Evolutionary conservation across 2,113 vertebrate genomes (phyloP).

Genomic region (Pollachius pollachius): DNA sequence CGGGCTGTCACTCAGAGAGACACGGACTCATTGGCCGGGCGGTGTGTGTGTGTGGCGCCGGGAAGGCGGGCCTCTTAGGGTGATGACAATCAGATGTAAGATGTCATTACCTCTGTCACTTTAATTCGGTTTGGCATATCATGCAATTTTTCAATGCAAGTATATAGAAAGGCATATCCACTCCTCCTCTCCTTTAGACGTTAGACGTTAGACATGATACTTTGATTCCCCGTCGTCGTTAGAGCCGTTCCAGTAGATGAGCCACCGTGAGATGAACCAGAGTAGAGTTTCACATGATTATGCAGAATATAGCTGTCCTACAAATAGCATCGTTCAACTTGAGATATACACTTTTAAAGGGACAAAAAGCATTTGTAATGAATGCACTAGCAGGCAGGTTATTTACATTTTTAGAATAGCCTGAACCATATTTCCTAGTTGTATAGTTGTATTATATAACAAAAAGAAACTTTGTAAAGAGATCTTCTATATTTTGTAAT

Average conservation of each 20-base stretch:
- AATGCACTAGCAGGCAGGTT: conserved; percentile 92
- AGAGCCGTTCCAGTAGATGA: conserved; percentile 53
- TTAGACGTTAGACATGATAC: conserved; percentile 31
- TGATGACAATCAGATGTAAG: conserved; percentile 85
- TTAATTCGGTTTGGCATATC: conserved; percentile 84
- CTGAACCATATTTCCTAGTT: conserved; percentile 87
- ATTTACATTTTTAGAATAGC: conserved; percentile 84
- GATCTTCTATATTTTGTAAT: conserved; percentile 99
- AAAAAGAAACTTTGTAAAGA: conserved; percentile 93
- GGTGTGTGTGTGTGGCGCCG: conserved; percentile 45
- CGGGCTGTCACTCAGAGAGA: conserved; percentile 39
- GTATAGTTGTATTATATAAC: conserved; percentile 95
- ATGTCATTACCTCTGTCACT: conserved; percentile 90
- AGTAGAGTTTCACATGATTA: conserved; percentile 61
- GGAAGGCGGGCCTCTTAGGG: conserved; percentile 58
- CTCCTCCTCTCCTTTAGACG: conserved; percentile 31
- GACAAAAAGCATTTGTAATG: conserved; percentile 80
- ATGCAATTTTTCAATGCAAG: conserved; percentile 80
- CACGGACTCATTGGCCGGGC: conserved; percentile 39
- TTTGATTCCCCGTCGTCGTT: conserved; percentile 45
- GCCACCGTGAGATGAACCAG: conserved; percentile 45
- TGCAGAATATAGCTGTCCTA: conserved; percentile 68
- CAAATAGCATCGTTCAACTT: conserved; percentile 71
- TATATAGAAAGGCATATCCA: conserved; percentile 69
- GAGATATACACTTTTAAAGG: conserved; percentile 83